phyloP scores from a whole-genome alignment of 2,888 invertebrate species.

The Eretmocerus hayati region DNA sequence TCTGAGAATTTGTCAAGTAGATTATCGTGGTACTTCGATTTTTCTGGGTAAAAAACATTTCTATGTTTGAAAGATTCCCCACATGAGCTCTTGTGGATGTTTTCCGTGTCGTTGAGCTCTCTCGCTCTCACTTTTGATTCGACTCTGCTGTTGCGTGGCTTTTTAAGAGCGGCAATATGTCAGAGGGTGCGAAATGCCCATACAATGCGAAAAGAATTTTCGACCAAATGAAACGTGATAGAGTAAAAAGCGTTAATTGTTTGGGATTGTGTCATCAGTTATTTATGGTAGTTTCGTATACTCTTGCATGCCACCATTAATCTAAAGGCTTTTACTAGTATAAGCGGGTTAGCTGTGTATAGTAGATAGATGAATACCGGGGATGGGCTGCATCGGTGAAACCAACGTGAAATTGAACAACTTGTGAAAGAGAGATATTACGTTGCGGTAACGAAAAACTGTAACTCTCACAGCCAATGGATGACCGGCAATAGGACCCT shows the following conservation, averaged over 20 bases:
- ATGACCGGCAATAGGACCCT: background rate
- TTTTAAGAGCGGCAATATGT: no score
- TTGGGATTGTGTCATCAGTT: slow-evolving; percentile 15
- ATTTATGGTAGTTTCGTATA: slow-evolving; percentile 9
- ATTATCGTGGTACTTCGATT: no score
- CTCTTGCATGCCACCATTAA: slow-evolving; percentile 7
- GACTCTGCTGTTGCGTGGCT: no score
- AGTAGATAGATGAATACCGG: no score
- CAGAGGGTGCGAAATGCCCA: background rate
- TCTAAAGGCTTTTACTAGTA: slow-evolving; percentile 10
- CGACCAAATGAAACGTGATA: background rate
- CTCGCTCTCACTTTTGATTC: no score
- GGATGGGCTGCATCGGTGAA: no score
- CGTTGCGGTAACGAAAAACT: slow-evolving; percentile 1
- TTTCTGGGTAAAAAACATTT: no score
- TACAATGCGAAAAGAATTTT: background rate
- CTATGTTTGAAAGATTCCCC: no score
- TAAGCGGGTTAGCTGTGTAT: no score
- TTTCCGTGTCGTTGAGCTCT: no score
- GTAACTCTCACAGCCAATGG: slow-evolving; percentile 4
- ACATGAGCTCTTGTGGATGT: no score
- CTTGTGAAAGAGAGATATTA: slow-evolving; percentile 12
- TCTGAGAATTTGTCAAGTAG: no score
- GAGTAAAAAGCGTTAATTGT: slow-evolving; percentile 19
- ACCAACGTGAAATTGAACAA: slow-evolving; percentile 7